Conservation (phyloP, 2,113 vertebrate species). For the Parus major region DNA sequence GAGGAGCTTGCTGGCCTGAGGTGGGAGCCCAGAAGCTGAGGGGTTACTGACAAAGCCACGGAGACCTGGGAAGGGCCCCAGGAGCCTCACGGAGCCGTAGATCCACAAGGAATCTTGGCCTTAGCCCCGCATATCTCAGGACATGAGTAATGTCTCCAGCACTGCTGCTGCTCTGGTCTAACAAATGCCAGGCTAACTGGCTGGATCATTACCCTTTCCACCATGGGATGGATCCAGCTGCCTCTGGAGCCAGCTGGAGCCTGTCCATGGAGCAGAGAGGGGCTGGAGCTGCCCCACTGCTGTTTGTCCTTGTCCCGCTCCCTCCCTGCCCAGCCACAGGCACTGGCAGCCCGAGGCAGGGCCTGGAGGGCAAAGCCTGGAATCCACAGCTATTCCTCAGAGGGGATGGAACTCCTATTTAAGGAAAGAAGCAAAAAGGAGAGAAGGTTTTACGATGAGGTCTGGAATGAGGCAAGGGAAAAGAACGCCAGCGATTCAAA, state of each 20-base stretch:
- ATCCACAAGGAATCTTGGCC: conserved; percentile 42
- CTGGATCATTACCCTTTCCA: neutral
- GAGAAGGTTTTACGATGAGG: neutral
- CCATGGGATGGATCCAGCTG: neutral
- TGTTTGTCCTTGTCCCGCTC: neutral
- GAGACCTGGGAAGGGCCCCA: neutral
- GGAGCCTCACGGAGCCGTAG: neutral
- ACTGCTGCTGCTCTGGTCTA: neutral
- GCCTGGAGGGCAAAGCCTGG: neutral
- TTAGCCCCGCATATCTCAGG: neutral
- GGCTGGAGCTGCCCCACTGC: neutral
- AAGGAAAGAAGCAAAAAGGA: neutral
- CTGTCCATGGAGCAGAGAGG: neutral
- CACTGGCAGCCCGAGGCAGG: neutral
- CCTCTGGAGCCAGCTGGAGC: conserved; percentile 27
- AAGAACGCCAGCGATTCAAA: neutral
- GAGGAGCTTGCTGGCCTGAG: neutral
- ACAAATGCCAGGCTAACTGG: conserved; percentile 38
- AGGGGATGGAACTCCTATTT: neutral
- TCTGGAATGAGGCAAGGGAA: neutral
- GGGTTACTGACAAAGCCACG: neutral
- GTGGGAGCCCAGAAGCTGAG: neutral
- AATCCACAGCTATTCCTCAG: neutral
- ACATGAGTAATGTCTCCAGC: conserved; percentile 36
- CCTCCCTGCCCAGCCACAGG: accelerated